Conservation (phyloP, 2,888 invertebrate genomes). For the Drosophila neonasuta region DNA sequence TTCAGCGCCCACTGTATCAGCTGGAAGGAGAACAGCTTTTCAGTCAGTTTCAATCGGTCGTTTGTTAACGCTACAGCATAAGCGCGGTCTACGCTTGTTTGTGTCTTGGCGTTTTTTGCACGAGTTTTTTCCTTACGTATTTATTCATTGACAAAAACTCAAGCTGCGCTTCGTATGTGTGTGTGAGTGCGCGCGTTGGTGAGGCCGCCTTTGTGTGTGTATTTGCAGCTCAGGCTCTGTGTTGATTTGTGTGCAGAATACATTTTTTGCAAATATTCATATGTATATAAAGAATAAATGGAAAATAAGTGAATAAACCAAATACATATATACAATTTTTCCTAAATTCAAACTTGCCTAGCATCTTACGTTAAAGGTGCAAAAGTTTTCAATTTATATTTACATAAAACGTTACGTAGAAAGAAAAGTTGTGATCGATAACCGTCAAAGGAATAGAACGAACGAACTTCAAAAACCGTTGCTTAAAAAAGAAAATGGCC, state of each 20-base stretch:
- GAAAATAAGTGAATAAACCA: conserved; percentile 16
- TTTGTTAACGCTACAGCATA: conserved; percentile 41
- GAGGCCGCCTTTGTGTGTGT: conserved; percentile 45
- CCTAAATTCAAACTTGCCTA: conserved; percentile 30
- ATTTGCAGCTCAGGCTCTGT: conserved; percentile 36
- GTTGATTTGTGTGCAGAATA: conserved; percentile 66
- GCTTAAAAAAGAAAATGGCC: conserved; percentile 68
- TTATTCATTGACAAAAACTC: conserved; percentile 77
- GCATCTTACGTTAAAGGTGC: conserved; percentile 44
- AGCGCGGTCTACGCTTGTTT: conserved; percentile 31
- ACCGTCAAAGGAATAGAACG: neutral
- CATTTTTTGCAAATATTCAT: conserved; percentile 51
- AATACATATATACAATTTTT: conserved; percentile 9
- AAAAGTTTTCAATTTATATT: conserved; percentile 29
- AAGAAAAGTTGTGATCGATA: conserved; percentile 11
- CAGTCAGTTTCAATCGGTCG: conserved; percentile 55
- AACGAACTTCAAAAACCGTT: conserved; percentile 53
- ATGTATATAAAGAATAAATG: conserved; percentile 16
- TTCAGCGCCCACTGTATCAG: conserved; percentile 33
- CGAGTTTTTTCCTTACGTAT: conserved; percentile 77
- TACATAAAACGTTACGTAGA: conserved; percentile 3
- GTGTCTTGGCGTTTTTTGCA: conserved; percentile 63
- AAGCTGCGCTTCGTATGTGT: conserved; percentile 59
- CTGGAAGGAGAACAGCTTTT: conserved; percentile 44
- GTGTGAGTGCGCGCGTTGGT: conserved; percentile 40